Conservation (phyloP, 2,888 invertebrate species). For the Drosophila longiperda region DNA sequence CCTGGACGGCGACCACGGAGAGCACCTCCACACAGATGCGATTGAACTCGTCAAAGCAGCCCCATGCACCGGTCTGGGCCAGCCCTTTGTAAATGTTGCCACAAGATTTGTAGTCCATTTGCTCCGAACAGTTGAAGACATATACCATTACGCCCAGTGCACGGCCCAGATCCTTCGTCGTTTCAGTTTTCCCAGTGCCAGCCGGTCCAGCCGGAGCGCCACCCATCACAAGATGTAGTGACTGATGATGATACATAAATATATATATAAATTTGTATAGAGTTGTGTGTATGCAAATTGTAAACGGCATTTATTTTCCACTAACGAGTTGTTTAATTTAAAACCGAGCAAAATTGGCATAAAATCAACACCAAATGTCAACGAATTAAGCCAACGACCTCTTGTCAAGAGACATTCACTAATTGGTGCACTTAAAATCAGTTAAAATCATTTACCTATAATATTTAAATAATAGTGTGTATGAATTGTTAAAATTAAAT, state of each 20-base stretch:
- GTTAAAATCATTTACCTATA: not conserved
- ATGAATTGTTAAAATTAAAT: not conserved
- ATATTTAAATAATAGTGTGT: not conserved
- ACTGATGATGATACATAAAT: slow-evolving; percentile 83
- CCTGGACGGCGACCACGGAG: slow-evolving; percentile 98
- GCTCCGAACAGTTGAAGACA: slow-evolving; percentile 98
- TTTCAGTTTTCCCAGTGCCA: slow-evolving; percentile 98
- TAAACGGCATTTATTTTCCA: slow-evolving; percentile 68
- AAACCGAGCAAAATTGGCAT: slow-evolving; percentile 46
- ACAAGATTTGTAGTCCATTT: slow-evolving; percentile 98
- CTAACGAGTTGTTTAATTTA: slow-evolving; percentile 80
- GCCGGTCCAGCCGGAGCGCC: slow-evolving; percentile 98
- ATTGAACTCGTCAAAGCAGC: slow-evolving; percentile 99
- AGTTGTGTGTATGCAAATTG: slow-evolving; percentile 70
- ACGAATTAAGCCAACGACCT: slow-evolving; percentile 31
- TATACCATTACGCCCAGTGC: slow-evolving; percentile 99
- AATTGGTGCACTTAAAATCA: slow-evolving; percentile 31
- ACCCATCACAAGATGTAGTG: slow-evolving; percentile 96
- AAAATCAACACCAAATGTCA: slow-evolving; percentile 54
- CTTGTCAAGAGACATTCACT: slow-evolving; percentile 13
- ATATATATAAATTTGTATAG: not conserved
- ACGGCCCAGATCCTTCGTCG: slow-evolving; percentile 97
- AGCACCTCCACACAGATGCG: slow-evolving; percentile 98
- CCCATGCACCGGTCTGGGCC: slow-evolving; percentile 98
- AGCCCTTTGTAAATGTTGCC: slow-evolving; percentile 98